Base-by-base conservation (phyloP, 2,797 vertebrate species). In the Neopelma chrysocephalum region DNA sequence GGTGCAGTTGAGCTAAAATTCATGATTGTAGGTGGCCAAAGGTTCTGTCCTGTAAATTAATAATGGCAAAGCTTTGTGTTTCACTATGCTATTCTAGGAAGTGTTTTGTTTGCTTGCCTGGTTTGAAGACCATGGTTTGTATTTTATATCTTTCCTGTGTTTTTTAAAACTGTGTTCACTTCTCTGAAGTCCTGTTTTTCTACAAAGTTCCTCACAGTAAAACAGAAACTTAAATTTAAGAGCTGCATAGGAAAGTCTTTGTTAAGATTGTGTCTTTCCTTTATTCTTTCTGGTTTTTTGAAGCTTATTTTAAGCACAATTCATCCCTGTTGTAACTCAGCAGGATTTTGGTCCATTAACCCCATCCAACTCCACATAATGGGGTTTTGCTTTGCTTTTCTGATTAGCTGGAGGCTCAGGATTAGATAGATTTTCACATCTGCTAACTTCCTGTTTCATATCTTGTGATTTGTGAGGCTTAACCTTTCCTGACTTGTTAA, bases 371-470 rank as follows among this genome's bases (percentile, higher is more conserved):
- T 62, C 22, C 36, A 48, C 11, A 8, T 68, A 82, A 54, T 58
- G 70, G 36, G 6, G 68, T 82, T 94, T 90, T 76, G 21, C 70
- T 90, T 92, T 91, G 58, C 48, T 93, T 93, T 86, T 91, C 65
- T 90, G 62, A 50, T 93, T 87, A 95, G 81, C 64, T 2, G 8
- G 50, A 85, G 58, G 47, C 61, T 93, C 1, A 1, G 66, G 51
- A 90, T 96, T 91, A 93, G 79, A 51, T 71, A 92, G 73, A 29
- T 88, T 90, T 89, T 93, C 51, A 72, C 73, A 89, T 90, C 85
- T 91, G 70, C 58, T 79, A 62, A 82, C 82, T 93, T 96, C 93
- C 85, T 94, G 29, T 91, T 96, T 95, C 80, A 73, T 91, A 91
- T 90, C 77, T 94, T 5, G 12, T 87, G 80, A 94, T 96, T 96